Conservation (phyloP, 2,113 vertebrate species). For the Larimichthys crocea region DNA sequence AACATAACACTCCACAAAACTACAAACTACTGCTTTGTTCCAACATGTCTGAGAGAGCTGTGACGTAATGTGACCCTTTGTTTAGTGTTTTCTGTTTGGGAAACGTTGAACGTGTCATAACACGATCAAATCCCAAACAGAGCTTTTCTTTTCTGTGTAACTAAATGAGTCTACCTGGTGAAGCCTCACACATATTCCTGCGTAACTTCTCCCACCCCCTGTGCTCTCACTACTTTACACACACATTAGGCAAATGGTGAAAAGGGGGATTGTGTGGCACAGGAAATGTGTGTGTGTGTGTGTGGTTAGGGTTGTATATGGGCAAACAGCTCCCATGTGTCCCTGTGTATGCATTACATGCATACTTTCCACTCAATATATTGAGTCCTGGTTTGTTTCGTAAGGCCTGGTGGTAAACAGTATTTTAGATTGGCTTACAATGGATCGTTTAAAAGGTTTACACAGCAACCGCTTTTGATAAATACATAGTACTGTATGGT, state of each 20-base stretch:
- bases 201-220: background rate
- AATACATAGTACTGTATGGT: background rate
- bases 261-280: conserved; percentile 46
- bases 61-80: conserved; percentile 31
- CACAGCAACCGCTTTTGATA: background rate
- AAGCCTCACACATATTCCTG: background rate
- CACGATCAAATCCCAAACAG: conserved; percentile 10
- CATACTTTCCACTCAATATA: conserved; percentile 47
- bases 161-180: background rate
- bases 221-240: background rate
- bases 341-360: conserved; percentile 46
- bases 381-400: conserved; percentile 21
- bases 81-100: conserved; percentile 54
- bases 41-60: conserved; percentile 8
- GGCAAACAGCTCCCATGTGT: conserved; percentile 47
- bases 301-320: conserved; percentile 50
- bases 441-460: conserved; percentile 29
- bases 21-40: background rate
- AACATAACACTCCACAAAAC: background rate
- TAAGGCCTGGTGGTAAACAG: conserved; percentile 9
- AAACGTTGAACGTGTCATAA: conserved; percentile 36
- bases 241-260: conserved; percentile 29
- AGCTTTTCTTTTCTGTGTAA: background rate
- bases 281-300: conserved; percentile 55
- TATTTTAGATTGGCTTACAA: background rate